Percentiles rank a stretch among this genome's conserved stretches.
Conservation (phyloP, 2,797 vertebrate species). For the Taeniopygia guttata region DNA sequence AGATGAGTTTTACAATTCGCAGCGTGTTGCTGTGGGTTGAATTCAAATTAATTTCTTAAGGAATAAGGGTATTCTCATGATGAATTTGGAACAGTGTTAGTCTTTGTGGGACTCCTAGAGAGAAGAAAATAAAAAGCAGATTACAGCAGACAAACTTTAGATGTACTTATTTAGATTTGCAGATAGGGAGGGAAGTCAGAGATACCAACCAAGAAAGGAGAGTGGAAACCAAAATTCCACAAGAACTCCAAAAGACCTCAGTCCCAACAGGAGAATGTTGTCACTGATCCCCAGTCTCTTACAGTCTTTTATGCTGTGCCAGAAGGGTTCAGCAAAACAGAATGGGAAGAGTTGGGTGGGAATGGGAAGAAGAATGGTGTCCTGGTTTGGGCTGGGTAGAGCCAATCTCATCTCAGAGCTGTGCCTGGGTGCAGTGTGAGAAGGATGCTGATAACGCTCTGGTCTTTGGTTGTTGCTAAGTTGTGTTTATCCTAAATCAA, state of each 20-base stretch:
- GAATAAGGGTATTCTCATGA: background rate
- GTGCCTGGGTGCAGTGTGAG: rapidly evolving
- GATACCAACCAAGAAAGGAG: background rate
- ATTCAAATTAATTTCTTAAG: conserved; percentile 17
- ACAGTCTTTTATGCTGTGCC: background rate
- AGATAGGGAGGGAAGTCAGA: background rate
- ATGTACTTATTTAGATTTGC: background rate
- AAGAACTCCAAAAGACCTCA: background rate
- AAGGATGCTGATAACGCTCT: rapidly evolving
- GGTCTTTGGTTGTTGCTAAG: background rate
- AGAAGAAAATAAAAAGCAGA: background rate
- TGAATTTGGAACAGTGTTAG: background rate
- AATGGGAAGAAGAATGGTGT: background rate
- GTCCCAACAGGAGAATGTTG: background rate
- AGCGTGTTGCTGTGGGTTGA: background rate
- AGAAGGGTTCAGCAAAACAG: background rate
- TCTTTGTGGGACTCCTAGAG: background rate
- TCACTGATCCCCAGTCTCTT: background rate
- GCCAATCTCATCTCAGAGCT: rapidly evolving
- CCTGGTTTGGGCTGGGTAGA: background rate
- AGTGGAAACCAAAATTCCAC: background rate
- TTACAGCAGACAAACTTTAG: background rate
- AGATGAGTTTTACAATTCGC: background rate
- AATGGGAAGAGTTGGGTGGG: background rate
- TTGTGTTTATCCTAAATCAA: background rate